Evolutionary conservation across 2,797 vertebrate genomes (phyloP), one percentile per base, ranked within the genome.

Genomic region (Lepidocolaptes lacrymiger): DNA sequence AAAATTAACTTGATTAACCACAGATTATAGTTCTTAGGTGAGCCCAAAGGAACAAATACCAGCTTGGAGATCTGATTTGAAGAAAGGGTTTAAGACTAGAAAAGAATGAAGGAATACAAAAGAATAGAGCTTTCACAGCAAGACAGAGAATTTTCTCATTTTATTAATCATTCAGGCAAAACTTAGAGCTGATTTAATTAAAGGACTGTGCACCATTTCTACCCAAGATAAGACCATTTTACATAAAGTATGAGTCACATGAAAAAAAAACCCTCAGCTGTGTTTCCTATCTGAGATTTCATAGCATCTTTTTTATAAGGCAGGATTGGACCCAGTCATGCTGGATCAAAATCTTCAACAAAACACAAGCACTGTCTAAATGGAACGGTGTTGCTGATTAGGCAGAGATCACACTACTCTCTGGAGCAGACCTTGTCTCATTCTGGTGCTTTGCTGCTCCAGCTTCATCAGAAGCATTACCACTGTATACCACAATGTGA

Each of bases 151-250:
- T 77, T 84, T 84, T 92, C 68, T 94, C 59, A 93, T 96, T 93
- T 88, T 96, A 92, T 93, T 96, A 96, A 92, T 94, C 89, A 92
- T 91, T 93, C 94, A 91, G 92, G 83, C 89, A 95, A 94, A 94
- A 88, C 68, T 87, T 93, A 46, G 55, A 69, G 34, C 80, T 89
- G 81, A 79, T 91, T 96, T 96, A 95, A 96, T 96, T 96, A 96
- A 97, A 93, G 78, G 32, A 55, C 77, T 90, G n/a, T 85, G 69
- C 82, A 88, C 80, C 86, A 62, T 93, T 95, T 84, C 85, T 90
- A 46, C 51, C 22, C 68, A 49, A 28, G 62, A 93, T 95, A 95
- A 96, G 74, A 74, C 46, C 61, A 44, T 93, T 96, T 96, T 89
- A 77, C 89, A 81, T 85, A 67, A 89, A 80, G 34, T 77, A 83